Conservation (phyloP, 30 jellyfish, hydroid and myxozoan species). For the Aurelia aurita complex sp. Pacific region DNA sequence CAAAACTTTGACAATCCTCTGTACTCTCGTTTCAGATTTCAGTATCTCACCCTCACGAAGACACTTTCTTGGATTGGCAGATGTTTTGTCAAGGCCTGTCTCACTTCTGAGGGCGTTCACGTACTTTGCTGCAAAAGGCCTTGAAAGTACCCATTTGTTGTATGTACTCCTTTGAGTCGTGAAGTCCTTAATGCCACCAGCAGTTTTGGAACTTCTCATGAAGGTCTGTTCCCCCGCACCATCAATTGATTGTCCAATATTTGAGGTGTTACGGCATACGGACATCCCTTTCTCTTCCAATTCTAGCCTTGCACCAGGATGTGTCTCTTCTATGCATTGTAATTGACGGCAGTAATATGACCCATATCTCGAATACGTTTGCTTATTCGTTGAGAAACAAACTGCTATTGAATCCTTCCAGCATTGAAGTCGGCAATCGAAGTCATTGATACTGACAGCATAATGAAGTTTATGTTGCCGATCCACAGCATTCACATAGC, state of each 20-base stretch:
- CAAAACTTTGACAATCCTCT: conserved; percentile 11
- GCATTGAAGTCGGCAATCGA: conserved; percentile 26
- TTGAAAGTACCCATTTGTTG: too few relatives aligned
- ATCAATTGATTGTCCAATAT: too few relatives aligned
- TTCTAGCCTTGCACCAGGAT: too few relatives aligned
- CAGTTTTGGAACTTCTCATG: too few relatives aligned
- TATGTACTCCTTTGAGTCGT: too few relatives aligned
- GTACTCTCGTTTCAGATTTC: conserved; percentile 27
- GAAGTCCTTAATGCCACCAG: too few relatives aligned
- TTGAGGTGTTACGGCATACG: too few relatives aligned
- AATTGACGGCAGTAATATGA: conserved; percentile 20
- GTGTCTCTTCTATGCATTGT: conserved; percentile 21
- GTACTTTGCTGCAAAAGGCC: not conserved
- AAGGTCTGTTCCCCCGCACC: too few relatives aligned
- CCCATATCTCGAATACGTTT: conserved; percentile 23
- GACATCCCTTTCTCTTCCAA: too few relatives aligned
- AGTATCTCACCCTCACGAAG: conserved; percentile 27
- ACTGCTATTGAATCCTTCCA: conserved; percentile 34
- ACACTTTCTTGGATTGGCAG: conserved; percentile 20
- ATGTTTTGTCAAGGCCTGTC: not conserved
- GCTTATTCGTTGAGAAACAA: conserved; percentile 36
- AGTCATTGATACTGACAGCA: too few relatives aligned
- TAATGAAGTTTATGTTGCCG: too few relatives aligned
- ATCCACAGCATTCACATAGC: too few relatives aligned
- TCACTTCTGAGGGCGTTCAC: conserved; percentile 8